Base-by-base conservation (phyloP, 2,797 vertebrate genomes). In the Hybognathus amarus region DNA sequence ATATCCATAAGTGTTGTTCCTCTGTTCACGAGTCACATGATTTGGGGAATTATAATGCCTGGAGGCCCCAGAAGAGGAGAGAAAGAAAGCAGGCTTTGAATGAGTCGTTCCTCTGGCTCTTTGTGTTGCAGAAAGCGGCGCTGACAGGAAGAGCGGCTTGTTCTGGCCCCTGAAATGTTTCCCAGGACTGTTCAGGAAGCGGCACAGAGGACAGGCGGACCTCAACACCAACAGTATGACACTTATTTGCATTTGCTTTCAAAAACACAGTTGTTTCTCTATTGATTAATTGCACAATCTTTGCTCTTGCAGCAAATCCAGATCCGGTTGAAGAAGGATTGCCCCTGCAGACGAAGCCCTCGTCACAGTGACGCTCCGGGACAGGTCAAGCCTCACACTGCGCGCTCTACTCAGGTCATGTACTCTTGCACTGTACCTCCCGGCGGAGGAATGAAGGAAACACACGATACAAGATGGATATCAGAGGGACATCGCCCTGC, bases 81-180 rank as follows among this genome's bases (percentile, higher is more conserved):
- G 85, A 78, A 66, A 54, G 77, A 18, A 5, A 47, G 84, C 78
- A 63, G 38, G 77, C 56, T 24, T 83, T 90, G 52, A 71, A 71
- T 30, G 69, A 22, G 27, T 22, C 7, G 7, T 10, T 27, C 11
- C 70, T 73, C 47, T 52, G 47, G 24, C 90, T 90, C 88, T 87
- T 91, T 84, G 38, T 75, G 93, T 94, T 89, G 61, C 91, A 95
- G 94, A 91, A 87, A 90, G 93, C 87, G 83, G 87, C 71, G 33
- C 83, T 85, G 45, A 87, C 80, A 83, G 87, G 56, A 82, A 89
- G 75, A 87, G 88, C 87, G 47, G 36, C 17, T 54, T 90, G 86
- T 85, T 90, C 56, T 88, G 92, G 91, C 90, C 89, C 66, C 88
- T 94, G 67, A 91, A 80, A 77, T 91, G 91, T 89, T 92, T 92